Evolutionary conservation across 2,113 vertebrate species (phyloP).

Genomic region (Pteropus alecto): DNA sequence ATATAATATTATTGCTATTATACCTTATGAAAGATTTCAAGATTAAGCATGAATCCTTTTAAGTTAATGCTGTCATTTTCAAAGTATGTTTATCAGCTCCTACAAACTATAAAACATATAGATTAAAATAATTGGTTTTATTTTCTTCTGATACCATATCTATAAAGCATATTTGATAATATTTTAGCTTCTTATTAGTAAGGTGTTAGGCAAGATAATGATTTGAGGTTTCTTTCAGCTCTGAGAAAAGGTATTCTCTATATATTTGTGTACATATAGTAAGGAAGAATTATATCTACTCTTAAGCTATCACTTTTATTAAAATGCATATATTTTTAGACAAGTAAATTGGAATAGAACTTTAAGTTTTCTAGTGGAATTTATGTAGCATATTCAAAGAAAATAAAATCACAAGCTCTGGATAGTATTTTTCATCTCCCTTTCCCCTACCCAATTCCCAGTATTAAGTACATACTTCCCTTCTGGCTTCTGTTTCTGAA

Average conservation of each 20-base stretch:
- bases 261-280: neutral
- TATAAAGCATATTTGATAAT: neutral
- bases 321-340: neutral
- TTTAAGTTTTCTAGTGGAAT: neutral
- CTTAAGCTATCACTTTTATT: conserved; percentile 28
- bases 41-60: neutral
- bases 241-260: neutral
- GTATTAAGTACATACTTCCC: neutral
- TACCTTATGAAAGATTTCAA: neutral
- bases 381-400: conserved; percentile 3
- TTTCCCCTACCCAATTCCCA: neutral
- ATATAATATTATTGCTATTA: neutral
- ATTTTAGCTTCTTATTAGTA: neutral
- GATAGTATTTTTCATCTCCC: neutral
- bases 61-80: conserved; percentile 52
- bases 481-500: neutral
- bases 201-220: neutral
- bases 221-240: neutral
- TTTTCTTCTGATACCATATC: neutral
- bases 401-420: neutral
- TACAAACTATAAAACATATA: conserved; percentile 50
- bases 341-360: neutral
- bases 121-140: conserved; percentile 36
- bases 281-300: neutral
- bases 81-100: neutral